Evolutionary conservation across 2,797 vertebrate species (phyloP), one percentile per base, ranked within the genome.

Genomic region (Leuciscus waleckii): DNA sequence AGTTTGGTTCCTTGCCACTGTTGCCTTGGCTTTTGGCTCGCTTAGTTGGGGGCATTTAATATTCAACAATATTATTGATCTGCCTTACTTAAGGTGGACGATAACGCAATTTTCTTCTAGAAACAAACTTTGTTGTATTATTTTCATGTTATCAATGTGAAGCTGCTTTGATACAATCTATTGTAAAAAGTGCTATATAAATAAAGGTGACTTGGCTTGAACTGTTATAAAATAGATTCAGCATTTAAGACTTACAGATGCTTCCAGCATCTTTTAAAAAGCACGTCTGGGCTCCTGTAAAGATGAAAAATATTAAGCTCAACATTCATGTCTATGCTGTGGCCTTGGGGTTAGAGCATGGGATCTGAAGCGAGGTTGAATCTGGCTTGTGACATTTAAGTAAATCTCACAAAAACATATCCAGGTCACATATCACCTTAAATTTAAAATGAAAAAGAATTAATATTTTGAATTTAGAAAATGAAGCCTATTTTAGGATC

Each of bases 191-290:
- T 35, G 35, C 35, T 35, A 35, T 35, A 35, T 35, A 35, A 35
- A 35, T 5, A 35, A 35, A 35, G 35, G 35, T 35, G 35, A 35
- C 35, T 35, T 35, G 35, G 5, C 35, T 35, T 35, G 35, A 85
- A 81, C 56, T 7, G 16, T 80, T 74, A 39, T 46, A 61, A 43
- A 80, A 51, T 35, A 80, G 41, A 61, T 56, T 56, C 26, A 71
- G 67, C 29, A 46, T 35, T 21, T 17, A 54, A 81, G 49, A 76
- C 35, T n/a, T 81, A 69, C 14, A 51, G 23, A 37, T 69, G 79
- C 26, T 65, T 65, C 14, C 14, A 65, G 29, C 26, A 3, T 32
- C 14, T 7, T 65, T 65, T 65, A 32, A 65, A 13, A 65, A 32
- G 26, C 61, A 65, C 1, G 61, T 17, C 56, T 58, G 23, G 23